Percentiles rank a stretch among this genome's conserved stretches.
Evolutionary conservation across 2,113 vertebrate species (phyloP).

Genomic region (Martes martes): DNA sequence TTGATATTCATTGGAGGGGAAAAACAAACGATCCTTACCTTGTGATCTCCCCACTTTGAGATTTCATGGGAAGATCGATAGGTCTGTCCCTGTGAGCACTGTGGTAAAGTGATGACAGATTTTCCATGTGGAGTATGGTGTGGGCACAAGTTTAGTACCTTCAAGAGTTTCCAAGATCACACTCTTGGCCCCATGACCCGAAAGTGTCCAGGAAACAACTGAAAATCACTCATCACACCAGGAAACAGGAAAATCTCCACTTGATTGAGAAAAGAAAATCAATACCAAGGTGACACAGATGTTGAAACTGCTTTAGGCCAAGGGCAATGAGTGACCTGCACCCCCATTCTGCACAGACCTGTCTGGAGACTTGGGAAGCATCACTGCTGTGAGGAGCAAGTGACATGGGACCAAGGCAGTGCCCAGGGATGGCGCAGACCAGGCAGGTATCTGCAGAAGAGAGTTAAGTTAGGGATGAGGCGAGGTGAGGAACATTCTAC

Average conservation of each 20-base stretch:
- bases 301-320: background rate
- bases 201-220: background rate
- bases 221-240: background rate
- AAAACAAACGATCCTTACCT: background rate
- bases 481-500: background rate
- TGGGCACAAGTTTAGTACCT: background rate
- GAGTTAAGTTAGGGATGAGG: background rate
- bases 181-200: background rate
- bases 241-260: background rate
- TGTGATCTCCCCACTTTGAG: background rate
- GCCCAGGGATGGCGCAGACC: background rate
- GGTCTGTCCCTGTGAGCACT: background rate
- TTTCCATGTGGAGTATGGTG: rapidly evolving
- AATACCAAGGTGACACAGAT: background rate
- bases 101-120: background rate
- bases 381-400: background rate
- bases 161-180: background rate
- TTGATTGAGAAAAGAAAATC: background rate
- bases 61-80: background rate
- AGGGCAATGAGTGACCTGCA: background rate
- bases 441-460: background rate
- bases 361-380: background rate
- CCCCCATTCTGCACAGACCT: no score
- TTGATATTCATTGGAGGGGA: background rate
- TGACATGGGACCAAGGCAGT: background rate